Base-by-base conservation (phyloP, 1,140 invertebrate species). In the Cydia splendana region DNA sequence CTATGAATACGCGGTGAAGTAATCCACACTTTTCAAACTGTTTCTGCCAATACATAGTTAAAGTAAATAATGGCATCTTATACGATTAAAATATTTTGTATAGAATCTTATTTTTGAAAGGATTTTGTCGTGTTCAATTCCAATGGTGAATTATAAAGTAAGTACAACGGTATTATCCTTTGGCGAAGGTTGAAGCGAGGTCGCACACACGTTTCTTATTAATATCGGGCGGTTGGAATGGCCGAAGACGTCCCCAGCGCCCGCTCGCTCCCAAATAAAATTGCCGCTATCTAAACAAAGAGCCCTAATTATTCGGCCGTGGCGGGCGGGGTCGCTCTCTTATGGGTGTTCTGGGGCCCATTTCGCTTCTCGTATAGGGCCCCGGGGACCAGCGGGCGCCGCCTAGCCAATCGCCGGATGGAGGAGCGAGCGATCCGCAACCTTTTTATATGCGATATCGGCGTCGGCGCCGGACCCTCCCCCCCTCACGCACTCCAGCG, bases 251-350 rank as follows among this genome's bases (percentile, higher is more conserved):
- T 92, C 90, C 91, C 90, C 76, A 84, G 89, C 84, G 89, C 84
- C 88, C 88, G 91, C 87, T 92, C 90, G 92, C 91, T 92, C 90
- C 93, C 92, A 93, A 94, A 94, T 93, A 94, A 94, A 94, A 94
- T 92, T 93, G 93, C 90, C 88, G 93, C 92, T 93, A 93, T 94
- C 92, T 94, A 94, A 94, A 94, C 93, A 94, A 93, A 94, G 93
- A 94, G 93, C 93, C 92, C 93, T 94, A 94, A 94, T 94, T 94
- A 94, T 94, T 93, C 93, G 93, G 91, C 92, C 91, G 91, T 92
- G 93, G 92, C 92, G 91, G 92, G 91, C 89, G 92, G 91, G 91
- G 93, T 92, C 89, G 90, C 90, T 93, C 91, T 93, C 92, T 93
- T 93, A 93, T 93, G 93, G 91, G 91, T 92, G 92, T 93, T 93